phyloP scores from a whole-genome alignment of 2,797 vertebrate species.

The Cyclopterus lumpus region DNA sequence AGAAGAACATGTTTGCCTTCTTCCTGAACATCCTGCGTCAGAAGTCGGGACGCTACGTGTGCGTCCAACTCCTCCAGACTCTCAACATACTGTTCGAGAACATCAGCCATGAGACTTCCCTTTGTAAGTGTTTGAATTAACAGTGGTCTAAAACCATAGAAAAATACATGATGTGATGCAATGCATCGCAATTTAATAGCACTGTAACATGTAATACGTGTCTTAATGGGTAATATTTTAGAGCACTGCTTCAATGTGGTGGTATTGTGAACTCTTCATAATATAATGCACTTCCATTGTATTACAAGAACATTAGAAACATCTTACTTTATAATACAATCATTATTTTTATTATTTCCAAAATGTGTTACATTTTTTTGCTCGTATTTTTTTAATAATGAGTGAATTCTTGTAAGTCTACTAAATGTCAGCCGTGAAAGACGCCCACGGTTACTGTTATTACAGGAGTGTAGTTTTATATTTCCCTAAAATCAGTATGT shows the following conservation, averaged over 20 bases:
- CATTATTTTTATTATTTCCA: too few relatives aligned
- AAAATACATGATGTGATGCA: background rate
- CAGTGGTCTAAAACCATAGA: background rate
- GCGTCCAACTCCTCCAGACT: conserved; percentile 97
- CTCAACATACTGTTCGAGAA: conserved; percentile 99
- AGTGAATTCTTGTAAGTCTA: background rate
- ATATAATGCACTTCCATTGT: too few relatives aligned
- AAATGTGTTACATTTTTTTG: too few relatives aligned
- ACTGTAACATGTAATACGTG: background rate
- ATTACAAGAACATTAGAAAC: too few relatives aligned
- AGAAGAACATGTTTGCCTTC: conserved; percentile 99
- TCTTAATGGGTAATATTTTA: background rate
- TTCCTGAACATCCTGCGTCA: conserved; percentile 98
- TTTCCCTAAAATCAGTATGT: background rate
- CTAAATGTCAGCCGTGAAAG: background rate
- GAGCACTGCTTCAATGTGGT: background rate
- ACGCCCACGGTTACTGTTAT: background rate
- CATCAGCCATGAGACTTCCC: conserved; percentile 97
- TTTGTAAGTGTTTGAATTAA: conserved; percentile 87
- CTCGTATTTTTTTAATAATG: background rate
- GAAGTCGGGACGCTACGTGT: conserved; percentile 98
- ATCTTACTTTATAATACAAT: too few relatives aligned
- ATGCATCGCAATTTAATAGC: background rate
- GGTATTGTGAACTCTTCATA: too few relatives aligned
- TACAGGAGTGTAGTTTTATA: background rate